These are phyloP conservation scores for Sussaba pulchella DNA, from an alignment of 2,888 invertebrate species.

Conservation along the genomic window DNA sequence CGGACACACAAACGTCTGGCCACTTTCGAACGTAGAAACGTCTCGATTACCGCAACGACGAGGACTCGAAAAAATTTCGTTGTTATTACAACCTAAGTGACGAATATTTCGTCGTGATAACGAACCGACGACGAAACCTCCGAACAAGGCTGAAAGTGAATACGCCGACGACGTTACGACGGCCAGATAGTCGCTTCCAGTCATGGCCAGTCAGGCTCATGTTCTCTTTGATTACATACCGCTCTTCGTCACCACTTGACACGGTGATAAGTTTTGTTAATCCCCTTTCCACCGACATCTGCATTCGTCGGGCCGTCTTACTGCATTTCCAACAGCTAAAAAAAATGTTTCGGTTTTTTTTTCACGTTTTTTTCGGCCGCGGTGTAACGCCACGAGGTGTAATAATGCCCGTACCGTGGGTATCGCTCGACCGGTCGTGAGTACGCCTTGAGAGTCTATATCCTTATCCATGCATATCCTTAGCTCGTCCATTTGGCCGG, in stretches of 20 bases:
- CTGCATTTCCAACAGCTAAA: background rate
- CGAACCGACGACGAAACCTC: no score
- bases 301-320: slow-evolving; percentile 1
- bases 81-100: no score
- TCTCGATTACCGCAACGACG: background rate
- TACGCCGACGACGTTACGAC: background rate
- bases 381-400: slow-evolving; percentile 2
- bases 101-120: no score
- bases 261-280: slow-evolving; percentile 4
- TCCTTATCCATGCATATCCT: slow-evolving; percentile 44
- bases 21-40: background rate
- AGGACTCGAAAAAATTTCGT: no score
- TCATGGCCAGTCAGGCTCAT: background rate
- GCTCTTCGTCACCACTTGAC: background rate
- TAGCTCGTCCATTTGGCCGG: slow-evolving; percentile 47
- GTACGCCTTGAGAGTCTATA: slow-evolving; percentile 18
- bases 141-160: background rate
- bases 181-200: background rate
- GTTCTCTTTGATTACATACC: background rate
- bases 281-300: background rate
- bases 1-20: background rate
- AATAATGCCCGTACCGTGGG: slow-evolving; percentile 29
- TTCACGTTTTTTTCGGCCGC: slow-evolving; percentile 2
- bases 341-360: background rate
- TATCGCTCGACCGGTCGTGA: slow-evolving; percentile 7